A percentile compares a stretch with the other conserved stretches of the same genome.
These are phyloP conservation scores for Drosophila novamexicana DNA, from an alignment of 1,140 invertebrate genomes.

Conservation along the genomic window DNA sequence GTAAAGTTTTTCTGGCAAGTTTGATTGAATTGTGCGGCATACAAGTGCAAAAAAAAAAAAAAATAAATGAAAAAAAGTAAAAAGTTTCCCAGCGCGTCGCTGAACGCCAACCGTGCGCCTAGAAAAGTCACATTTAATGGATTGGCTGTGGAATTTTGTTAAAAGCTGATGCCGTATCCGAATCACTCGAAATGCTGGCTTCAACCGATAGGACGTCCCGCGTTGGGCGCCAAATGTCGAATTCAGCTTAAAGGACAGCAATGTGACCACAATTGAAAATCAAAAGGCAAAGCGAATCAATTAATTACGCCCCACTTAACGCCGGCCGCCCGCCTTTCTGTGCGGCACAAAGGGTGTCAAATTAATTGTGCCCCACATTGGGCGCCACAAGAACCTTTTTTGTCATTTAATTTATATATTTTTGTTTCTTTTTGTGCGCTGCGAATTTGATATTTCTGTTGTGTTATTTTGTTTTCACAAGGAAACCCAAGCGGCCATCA, in stretches of 20 bases:
- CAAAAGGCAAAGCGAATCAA: constrained; percentile 15
- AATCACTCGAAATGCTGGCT: constrained; percentile 5
- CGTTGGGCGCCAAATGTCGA: not conserved
- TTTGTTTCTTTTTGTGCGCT: not conserved
- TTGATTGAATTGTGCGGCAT: constrained; percentile 68
- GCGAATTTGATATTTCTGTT: constrained; percentile 31
- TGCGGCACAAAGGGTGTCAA: not conserved
- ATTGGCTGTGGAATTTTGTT: constrained; percentile 1
- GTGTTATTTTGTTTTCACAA: not conserved
- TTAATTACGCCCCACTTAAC: constrained; percentile 10
- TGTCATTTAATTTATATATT: not conserved
- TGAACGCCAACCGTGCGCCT: not conserved
- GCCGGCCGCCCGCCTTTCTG: not conserved
- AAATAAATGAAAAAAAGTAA: not conserved
- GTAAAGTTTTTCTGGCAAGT: constrained; percentile 68
- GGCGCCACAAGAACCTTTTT: not conserved
- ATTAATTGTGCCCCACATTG: constrained; percentile 21
- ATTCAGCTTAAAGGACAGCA: not conserved
- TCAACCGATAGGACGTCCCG: constrained; percentile 10
- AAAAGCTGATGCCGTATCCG: not conserved
- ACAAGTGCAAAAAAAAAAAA: constrained; percentile 10
- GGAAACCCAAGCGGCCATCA: constrained; percentile 1
- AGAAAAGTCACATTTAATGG: constrained; percentile 22
- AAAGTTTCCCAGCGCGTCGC: not conserved
- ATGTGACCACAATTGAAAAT: constrained; percentile 10